These are phyloP conservation scores for Pao palembangensis DNA, from an alignment of 2,113 vertebrate species.

Conservation along the genomic window DNA sequence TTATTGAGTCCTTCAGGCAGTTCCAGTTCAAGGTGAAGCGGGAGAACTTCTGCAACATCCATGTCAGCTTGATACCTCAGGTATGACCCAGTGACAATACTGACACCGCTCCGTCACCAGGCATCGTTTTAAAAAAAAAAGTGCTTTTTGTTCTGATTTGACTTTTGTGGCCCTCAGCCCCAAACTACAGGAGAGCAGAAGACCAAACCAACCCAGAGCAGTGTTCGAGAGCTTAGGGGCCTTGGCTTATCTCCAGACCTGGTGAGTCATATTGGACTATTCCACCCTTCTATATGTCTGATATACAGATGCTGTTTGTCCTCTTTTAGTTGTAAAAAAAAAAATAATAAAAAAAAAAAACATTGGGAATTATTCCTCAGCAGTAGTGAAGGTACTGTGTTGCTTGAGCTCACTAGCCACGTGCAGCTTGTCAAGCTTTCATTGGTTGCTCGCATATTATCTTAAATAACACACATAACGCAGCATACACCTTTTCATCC, in stretches of 20 bases:
- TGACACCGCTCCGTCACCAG: neutral
- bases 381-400: no score
- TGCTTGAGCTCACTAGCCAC: no score
- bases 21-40: slow-evolving; percentile 96
- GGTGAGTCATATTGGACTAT: slow-evolving; percentile 70
- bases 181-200: slow-evolving; percentile 96
- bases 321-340: no score
- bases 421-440: no score
- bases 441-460: neutral
- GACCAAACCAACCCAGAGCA: slow-evolving; percentile 97
- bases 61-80: slow-evolving; percentile 95
- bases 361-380: no score
- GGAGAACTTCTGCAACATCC: slow-evolving; percentile 97
- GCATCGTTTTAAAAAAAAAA: no score
- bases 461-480: no score
- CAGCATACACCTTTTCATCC: no score
- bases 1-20: slow-evolving; percentile 96
- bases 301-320: no score
- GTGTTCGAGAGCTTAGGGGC: slow-evolving; percentile 90
- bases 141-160: neutral
- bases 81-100: slow-evolving; percentile 59
- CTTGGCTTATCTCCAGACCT: slow-evolving; percentile 93
- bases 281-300: neutral
- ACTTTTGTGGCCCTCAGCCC: slow-evolving; percentile 72
- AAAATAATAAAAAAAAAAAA: no score